Evolutionary conservation across 1,140 invertebrate species (phyloP).

Genomic region (Cepaea nemoralis): DNA sequence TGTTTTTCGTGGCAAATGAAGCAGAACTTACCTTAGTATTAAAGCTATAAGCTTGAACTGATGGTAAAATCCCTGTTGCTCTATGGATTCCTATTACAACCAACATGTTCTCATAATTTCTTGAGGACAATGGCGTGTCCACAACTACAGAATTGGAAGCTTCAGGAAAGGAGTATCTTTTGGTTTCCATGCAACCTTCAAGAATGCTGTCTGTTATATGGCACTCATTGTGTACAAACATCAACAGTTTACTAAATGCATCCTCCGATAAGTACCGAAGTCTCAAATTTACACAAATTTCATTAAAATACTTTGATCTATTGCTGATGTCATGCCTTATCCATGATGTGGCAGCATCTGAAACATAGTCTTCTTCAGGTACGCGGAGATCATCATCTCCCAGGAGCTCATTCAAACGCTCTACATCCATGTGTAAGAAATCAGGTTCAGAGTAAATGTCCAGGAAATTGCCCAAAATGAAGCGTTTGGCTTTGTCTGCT

Average conservation of each 20-base stretch:
- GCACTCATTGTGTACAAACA: constrained; percentile 36
- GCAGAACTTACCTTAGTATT: constrained; percentile 30
- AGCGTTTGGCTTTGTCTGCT: constrained; percentile 43
- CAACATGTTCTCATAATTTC: constrained; percentile 51
- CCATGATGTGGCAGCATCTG: constrained; percentile 50
- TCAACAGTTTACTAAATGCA: constrained; percentile 38
- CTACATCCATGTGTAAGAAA: constrained; percentile 49
- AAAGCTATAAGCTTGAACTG: constrained; percentile 50
- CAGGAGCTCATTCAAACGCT: constrained; percentile 47
- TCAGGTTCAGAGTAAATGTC: constrained; percentile 47
- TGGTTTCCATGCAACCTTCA: constrained; percentile 32
- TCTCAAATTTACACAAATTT: constrained; percentile 46
- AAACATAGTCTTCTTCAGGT: constrained; percentile 52
- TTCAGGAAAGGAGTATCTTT: constrained; percentile 33
- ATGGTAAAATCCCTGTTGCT: constrained; percentile 45
- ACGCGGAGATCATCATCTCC: constrained; percentile 50
- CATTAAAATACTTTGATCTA: constrained; percentile 44
- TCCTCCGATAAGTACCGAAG: constrained; percentile 45
- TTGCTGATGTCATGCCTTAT: constrained; percentile 48
- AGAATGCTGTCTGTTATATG: constrained; percentile 37
- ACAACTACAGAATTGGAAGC: constrained; percentile 30
- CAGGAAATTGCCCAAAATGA: constrained; percentile 49
- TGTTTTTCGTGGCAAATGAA: too few relatives aligned
- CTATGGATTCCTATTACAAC: constrained; percentile 45
- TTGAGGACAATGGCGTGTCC: constrained; percentile 35